Evolutionary conservation across 2,888 invertebrate genomes (phyloP), one percentile per base, ranked within the genome.

Genomic region (Masnerella sp.): DNA sequence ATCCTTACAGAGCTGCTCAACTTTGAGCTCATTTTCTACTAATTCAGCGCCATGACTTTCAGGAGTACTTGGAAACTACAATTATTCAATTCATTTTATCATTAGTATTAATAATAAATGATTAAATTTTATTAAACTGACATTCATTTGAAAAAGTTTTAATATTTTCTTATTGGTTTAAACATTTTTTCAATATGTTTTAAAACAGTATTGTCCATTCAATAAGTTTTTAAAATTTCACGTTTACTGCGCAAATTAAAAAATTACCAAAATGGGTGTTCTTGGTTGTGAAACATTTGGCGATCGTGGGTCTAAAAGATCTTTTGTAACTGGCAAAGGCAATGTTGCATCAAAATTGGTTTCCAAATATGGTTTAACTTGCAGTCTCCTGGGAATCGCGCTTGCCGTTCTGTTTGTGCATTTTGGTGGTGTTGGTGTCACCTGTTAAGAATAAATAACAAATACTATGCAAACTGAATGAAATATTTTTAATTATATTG

Each of bases 281-380:
- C 79, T 58, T 18, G 76, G 76, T 12, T 75, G 43, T 52, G 20
- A 12, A 32, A 54, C 42, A 45, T 80, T 77, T 3, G 77, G 74
- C 4, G 75, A 75, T 45, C 78, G 67, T n/a, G 79, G 78, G 28
- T 74, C 72, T 28, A 74, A 11, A 9, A 9, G 20, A 75, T 78
- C 80, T 12, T 65, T 79, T 0, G 80, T 79, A 3, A 80, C 76
- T 2, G 76, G 20, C 1, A 65, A 59, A 18, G 79, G 76, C 43
- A 80, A 72, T 1, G 80, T 74, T 15, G 62, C 45, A 69, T 86
- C 85, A 14, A 86, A 71, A 75, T 86, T 80, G 1, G 85, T 85
- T 77, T 86, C 86, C 34, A 86, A 77, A 62, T 82, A 85, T 22
- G 77, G 77, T 62, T 81, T 83, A 2, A n/a, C 59, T 49, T 81